Evolutionary conservation across 1,140 invertebrate genomes (phyloP), one percentile per base, ranked within the genome.

Genomic region (Nasonia giraulti): DNA sequence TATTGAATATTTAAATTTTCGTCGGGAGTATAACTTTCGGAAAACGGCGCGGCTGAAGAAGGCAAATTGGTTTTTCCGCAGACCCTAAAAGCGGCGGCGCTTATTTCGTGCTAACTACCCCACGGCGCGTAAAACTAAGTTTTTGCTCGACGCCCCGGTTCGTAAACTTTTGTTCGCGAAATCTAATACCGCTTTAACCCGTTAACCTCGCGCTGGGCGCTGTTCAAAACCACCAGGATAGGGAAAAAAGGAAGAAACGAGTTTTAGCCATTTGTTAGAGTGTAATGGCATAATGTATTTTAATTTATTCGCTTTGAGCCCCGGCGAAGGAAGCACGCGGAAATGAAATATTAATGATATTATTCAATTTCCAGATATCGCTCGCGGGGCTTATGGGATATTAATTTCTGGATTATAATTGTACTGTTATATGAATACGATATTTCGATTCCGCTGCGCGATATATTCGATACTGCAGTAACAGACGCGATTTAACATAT

Each of bases 131-230:
- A 40, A 68, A 69, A 69, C 62, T 12, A 80, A 80, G 62, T 80
- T 80, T 69, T 75, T 44, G 73, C 17, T 23, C 44, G 23, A 78
- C 27, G 27, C 10, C 17, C 50, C 12, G n/a, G 10, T 23, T 77
- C 23, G 44, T 50, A 66, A 79, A 79, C 11, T 79, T 79, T 79
- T 20, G 55, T 79, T 47, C 44, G 47, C 47, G 47, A 55, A 50
- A 78, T 31, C 47, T 78, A 55, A 55, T 27, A 31, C 76, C 17
- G 14, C 50, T 78, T 78, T 78, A 78, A 55, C 14, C 20, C 74
- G 4, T 37, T 68, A 73, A 17, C 71, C n/a, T 17, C 11, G n/a
- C 4, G 14, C 71, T 14, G 11, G n/a, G 71, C 11, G 4, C 27
- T 27, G 27, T 31, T 73, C 27, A 23, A 23, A 69, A 69, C 66